These are phyloP conservation scores for Acipenser transmontanus DNA, from an alignment of 2,797 vertebrate genomes.

Conservation along the genomic window DNA sequence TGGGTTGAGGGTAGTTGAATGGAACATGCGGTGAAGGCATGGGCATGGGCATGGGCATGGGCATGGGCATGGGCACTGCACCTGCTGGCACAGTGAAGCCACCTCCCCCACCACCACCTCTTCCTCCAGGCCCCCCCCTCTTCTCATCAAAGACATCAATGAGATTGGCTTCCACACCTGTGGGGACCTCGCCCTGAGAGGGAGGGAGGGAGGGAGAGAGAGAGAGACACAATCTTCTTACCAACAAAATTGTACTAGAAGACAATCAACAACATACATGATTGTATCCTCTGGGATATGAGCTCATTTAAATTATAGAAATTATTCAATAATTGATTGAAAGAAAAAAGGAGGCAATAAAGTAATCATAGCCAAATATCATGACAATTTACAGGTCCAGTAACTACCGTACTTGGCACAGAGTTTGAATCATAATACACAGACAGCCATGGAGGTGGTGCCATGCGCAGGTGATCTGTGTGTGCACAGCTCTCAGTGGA, in stretches of 20 bases:
- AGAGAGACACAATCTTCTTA: background rate
- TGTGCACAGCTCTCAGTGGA: too few relatives aligned
- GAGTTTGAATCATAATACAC: background rate
- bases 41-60: slow-evolving; percentile 65
- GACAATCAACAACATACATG: too few relatives aligned
- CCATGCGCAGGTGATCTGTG: too few relatives aligned
- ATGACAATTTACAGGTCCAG: too few relatives aligned
- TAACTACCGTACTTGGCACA: background rate
- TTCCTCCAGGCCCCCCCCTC: slow-evolving; percentile 64
- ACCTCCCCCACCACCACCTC: slow-evolving; percentile 63
- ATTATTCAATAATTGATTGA: too few relatives aligned
- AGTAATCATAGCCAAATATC: too few relatives aligned
- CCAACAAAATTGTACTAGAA: too few relatives aligned
- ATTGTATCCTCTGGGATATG: too few relatives aligned
- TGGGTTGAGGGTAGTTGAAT: slow-evolving; percentile 79
- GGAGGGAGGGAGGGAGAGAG: too few relatives aligned
- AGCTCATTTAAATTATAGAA: too few relatives aligned
- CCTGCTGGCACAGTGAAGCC: slow-evolving; percentile 56
- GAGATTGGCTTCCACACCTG: slow-evolving; percentile 78
- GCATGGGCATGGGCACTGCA: slow-evolving; percentile 48
- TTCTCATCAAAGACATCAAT: slow-evolving; percentile 82
- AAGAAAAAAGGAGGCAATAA: too few relatives aligned
- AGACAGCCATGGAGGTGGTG: background rate
- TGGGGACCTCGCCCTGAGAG: slow-evolving; percentile 76
- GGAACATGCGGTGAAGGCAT: slow-evolving; percentile 56